A percentile compares a stretch with the other conserved stretches of the same genome.
These are phyloP conservation scores for Apamea epomidion DNA, from an alignment of 2,888 invertebrate species.

Conservation along the genomic window DNA sequence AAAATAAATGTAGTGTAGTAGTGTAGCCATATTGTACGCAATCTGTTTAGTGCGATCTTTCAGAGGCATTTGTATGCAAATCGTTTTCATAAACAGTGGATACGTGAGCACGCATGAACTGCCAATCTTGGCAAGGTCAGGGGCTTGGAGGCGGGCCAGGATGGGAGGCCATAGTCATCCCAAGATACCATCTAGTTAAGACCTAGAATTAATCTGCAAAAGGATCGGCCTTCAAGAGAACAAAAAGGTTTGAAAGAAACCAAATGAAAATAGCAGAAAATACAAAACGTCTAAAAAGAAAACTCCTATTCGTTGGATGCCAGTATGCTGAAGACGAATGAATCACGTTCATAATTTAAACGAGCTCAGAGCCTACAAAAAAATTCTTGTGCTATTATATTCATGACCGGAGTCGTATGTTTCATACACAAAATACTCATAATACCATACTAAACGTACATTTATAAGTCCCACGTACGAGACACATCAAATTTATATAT, in stretches of 20 bases:
- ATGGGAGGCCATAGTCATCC: slow-evolving; percentile 71
- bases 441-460: slow-evolving; percentile 49
- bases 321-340: slow-evolving; percentile 63
- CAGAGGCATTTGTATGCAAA: slow-evolving; percentile 81
- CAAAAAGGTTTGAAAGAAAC: slow-evolving; percentile 40
- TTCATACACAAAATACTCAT: slow-evolving; percentile 53
- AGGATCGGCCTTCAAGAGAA: slow-evolving; percentile 70
- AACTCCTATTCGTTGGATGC: slow-evolving; percentile 24
- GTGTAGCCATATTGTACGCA: slow-evolving; percentile 58
- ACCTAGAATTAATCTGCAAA: slow-evolving; percentile 70
- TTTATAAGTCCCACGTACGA: slow-evolving; percentile 47
- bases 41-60: slow-evolving; percentile 74
- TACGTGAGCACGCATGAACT: slow-evolving; percentile 79
- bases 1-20: slow-evolving; percentile 50
- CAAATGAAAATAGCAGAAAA: slow-evolving; percentile 42
- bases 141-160: slow-evolving; percentile 82
- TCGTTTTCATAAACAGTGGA: slow-evolving; percentile 80
- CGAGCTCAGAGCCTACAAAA: slow-evolving; percentile 56
- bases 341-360: slow-evolving; percentile 68
- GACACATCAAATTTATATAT: slow-evolving; percentile 34
- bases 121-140: slow-evolving; percentile 81
- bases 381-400: slow-evolving; percentile 67
- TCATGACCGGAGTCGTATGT: slow-evolving; percentile 59
- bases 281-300: slow-evolving; percentile 42
- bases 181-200: slow-evolving; percentile 70